A percentile compares a stretch with the other conserved stretches of the same genome.
Evolutionary conservation across 1,140 invertebrate genomes (phyloP).

Genomic region (Cydia splendana): DNA sequence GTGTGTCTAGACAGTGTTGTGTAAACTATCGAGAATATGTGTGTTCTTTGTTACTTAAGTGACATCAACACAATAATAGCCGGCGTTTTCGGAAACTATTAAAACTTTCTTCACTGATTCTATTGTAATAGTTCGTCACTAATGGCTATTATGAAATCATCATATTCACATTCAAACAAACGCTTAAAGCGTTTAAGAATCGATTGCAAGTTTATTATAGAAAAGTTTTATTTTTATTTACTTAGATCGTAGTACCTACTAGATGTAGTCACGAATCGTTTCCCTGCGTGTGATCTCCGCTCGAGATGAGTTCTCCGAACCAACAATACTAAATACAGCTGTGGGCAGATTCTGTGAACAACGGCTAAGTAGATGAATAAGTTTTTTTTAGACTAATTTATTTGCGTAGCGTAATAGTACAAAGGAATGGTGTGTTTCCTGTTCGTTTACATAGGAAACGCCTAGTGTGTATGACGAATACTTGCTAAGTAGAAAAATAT

Average conservation of each 20-base stretch:
- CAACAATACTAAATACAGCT: conserved; percentile 3
- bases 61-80: background rate
- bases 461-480: background rate
- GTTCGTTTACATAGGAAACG: background rate
- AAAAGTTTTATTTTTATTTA: background rate
- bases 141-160: background rate
- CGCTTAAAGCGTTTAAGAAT: background rate
- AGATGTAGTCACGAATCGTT: background rate
- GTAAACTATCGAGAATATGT: background rate
- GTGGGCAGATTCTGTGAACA: conserved; percentile 22
- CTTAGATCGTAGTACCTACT: background rate
- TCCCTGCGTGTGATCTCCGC: background rate
- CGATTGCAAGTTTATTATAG: background rate
- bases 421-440: background rate
- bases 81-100: background rate
- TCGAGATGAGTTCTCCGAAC: conserved; percentile 8
- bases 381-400: conserved; percentile 16
- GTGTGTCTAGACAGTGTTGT: background rate
- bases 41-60: background rate
- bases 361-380: background rate
- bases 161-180: background rate
- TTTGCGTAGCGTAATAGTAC: conserved; percentile 10
- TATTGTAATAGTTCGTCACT: background rate
- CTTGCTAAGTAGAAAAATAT: background rate
- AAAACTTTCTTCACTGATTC: background rate